phyloP scores from a whole-genome alignment of 2,113 vertebrate species.

The Oncorhynchus keta region DNA sequence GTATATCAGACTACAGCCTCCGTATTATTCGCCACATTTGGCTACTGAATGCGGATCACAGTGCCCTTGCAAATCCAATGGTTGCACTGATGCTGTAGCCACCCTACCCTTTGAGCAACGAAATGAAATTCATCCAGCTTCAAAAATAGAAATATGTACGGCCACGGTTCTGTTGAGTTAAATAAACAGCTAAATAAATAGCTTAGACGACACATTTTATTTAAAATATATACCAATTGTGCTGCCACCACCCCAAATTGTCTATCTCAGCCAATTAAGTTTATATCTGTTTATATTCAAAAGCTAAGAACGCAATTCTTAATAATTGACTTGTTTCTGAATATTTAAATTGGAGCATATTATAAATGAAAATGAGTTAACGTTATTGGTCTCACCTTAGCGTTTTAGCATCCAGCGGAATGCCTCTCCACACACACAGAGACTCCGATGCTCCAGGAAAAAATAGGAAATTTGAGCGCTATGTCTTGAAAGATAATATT shows the following conservation, averaged over 20 bases:
- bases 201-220: neutral
- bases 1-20: neutral
- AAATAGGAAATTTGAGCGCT: neutral
- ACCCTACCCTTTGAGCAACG: constrained; percentile 23
- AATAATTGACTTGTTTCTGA: neutral
- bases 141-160: neutral
- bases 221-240: neutral
- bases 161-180: neutral
- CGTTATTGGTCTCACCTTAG: constrained; percentile 14
- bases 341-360: too few relatives aligned
- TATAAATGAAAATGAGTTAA: neutral
- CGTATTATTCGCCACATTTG: constrained; percentile 18
- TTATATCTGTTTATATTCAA: neutral
- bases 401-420: constrained; percentile 33
- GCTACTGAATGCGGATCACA: constrained; percentile 28
- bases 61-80: constrained; percentile 33
- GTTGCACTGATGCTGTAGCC: constrained; percentile 22
- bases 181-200: neutral
- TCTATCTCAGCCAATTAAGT: neutral
- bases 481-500: neutral
- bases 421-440: constrained; percentile 45
- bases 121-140: constrained; percentile 1
- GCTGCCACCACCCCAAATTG: neutral
- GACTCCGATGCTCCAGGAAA: constrained; percentile 29
- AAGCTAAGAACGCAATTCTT: neutral